Base-by-base conservation (phyloP, 2,113 vertebrate species). In the Entosphenus tridentatus region DNA sequence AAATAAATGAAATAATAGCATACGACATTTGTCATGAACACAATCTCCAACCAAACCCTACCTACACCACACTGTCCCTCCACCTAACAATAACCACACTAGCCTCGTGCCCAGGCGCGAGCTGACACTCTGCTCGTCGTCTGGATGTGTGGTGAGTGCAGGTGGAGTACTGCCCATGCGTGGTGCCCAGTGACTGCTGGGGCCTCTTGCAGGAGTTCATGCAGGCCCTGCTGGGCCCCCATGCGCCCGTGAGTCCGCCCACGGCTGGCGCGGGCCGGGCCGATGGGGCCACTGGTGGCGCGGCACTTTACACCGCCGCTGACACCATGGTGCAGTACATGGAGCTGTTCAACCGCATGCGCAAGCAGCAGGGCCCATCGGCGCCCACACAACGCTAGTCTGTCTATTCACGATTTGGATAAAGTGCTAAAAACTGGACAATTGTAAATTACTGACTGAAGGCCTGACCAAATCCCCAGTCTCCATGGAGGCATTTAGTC, bases 271-370 rank as follows among this genome's bases (percentile, higher is more conserved):
- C 77, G 71, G 93, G 87, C 75, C 84, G 62, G 8, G n/a, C 89
- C 0, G 93, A 98, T 56, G 80, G 83, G 1, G 73, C 87, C 69
- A n/a, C 89, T 0, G 93, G 96, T 57, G 80, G 83, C 1, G 73
- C 87, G 69, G n/a, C 62, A n/a, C 62, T 18, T 65, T 95, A 92
- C 12, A 72, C 81, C 69, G 85, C 85, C 0, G 80, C 83, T 1
- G 87, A 98, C 76, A 95, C 92, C 17, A 86, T 96, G 88, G 82
- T 80, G 69, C 93, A 98, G 77, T 96, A 98, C 76, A 83, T 96
- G 78, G 93, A 98, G 75, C 80, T 98, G 70, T 96, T 98, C 79
- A 87, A 88, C 80, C 96, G 91, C 77, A 86, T 96, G 59, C 87
- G 93, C 67, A 98, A 98, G 77, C 83, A 86, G 75, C 93, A 95